phyloP scores from a whole-genome alignment of 2,113 vertebrate species.

The Callipepla californica region DNA sequence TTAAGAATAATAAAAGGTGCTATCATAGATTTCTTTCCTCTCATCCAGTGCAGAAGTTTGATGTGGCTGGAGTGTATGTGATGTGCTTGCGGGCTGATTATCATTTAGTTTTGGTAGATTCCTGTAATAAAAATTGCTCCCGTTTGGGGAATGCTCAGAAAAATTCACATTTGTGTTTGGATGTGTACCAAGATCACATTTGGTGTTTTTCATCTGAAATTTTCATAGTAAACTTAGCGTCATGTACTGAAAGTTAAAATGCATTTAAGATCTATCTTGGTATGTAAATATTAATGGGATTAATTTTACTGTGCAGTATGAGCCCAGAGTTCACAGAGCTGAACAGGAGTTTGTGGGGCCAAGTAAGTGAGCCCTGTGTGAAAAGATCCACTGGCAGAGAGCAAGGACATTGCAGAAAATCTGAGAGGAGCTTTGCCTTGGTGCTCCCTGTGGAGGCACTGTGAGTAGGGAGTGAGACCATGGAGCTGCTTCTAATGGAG shows the following conservation, averaged over 20 bases:
- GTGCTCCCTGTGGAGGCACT: fast-evolving
- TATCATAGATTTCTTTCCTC: slow-evolving; percentile 1
- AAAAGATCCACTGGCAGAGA: background rate
- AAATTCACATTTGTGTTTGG: slow-evolving; percentile 59
- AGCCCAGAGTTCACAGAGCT: background rate
- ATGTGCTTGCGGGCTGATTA: background rate
- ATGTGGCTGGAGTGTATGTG: background rate
- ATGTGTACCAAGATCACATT: slow-evolving; percentile 56
- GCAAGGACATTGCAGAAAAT: background rate
- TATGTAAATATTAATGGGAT: background rate
- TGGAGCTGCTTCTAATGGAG: slow-evolving; percentile 39
- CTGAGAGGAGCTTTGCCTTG: background rate
- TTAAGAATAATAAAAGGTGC: slow-evolving; percentile 33
- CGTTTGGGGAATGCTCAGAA: slow-evolving; percentile 43
- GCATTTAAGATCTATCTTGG: background rate
- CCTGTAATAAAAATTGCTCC: slow-evolving; percentile 22
- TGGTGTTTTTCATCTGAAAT: slow-evolving; percentile 57
- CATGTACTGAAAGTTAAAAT: background rate
- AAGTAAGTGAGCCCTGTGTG: background rate
- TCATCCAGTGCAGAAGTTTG: background rate
- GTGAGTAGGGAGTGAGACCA: background rate
- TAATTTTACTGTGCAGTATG: background rate
- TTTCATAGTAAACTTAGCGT: slow-evolving; percentile 54
- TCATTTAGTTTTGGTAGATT: slow-evolving; percentile 9
- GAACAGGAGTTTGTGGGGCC: background rate